Evolutionary conservation across 2,888 invertebrate species (phyloP).

Genomic region (Andrena fulva): DNA sequence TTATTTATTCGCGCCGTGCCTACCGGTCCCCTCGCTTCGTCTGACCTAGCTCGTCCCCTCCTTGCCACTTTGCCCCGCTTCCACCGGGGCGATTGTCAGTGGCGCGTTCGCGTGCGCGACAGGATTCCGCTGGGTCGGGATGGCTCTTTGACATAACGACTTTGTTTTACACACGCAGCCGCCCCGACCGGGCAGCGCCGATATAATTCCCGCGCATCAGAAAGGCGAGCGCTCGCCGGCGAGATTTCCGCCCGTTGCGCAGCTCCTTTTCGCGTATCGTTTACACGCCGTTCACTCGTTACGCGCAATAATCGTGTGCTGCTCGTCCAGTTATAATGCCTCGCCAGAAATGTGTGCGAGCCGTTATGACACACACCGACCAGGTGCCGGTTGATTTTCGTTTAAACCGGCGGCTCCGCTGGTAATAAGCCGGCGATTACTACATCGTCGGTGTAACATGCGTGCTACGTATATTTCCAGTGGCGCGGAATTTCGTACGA

Average conservation of each 20-base stretch:
- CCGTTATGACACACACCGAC: slow-evolving; percentile 12
- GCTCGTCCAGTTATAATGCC: slow-evolving; percentile 28
- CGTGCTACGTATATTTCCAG: slow-evolving; percentile 4
- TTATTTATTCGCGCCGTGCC: slow-evolving; percentile 87
- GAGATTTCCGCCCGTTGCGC: slow-evolving; percentile 9
- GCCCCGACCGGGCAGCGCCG: slow-evolving; percentile 7
- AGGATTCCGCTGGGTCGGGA: slow-evolving; percentile 49
- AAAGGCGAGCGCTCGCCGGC: neutral
- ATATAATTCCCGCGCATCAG: slow-evolving; percentile 37
- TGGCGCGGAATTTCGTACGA: slow-evolving; percentile 18
- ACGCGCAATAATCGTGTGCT: slow-evolving; percentile 37
- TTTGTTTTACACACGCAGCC: slow-evolving; percentile 56
- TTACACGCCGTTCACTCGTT: slow-evolving; percentile 32
- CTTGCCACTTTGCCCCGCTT: slow-evolving; percentile 51
- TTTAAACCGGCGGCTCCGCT: slow-evolving; percentile 17
- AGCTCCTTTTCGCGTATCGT: slow-evolving; percentile 36
- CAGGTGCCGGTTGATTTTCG: slow-evolving; percentile 27
- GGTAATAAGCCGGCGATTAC: slow-evolving; percentile 44
- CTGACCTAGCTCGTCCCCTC: slow-evolving; percentile 33
- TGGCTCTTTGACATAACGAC: slow-evolving; percentile 62
- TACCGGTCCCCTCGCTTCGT: slow-evolving; percentile 72
- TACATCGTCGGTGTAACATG: slow-evolving; percentile 22
- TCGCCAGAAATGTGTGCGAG: slow-evolving; percentile 20
- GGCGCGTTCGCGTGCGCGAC: slow-evolving; percentile 38
- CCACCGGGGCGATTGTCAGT: slow-evolving; percentile 65